Evolutionary conservation across 2,113 vertebrate species (phyloP).

Genomic region (Oncorhynchus kisutch): DNA sequence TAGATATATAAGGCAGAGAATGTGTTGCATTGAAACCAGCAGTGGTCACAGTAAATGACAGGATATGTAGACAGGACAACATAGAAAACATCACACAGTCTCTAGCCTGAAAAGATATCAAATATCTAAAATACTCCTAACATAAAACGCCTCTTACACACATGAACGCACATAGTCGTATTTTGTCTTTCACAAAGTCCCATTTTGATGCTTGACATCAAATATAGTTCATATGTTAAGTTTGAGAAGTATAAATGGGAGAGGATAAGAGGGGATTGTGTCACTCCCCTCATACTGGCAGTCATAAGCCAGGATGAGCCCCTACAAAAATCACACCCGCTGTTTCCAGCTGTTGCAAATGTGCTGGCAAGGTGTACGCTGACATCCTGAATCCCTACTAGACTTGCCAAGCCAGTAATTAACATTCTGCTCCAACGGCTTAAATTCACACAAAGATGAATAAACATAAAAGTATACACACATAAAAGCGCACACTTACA

Average conservation of each 20-base stretch:
- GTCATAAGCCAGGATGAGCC: constrained; percentile 64
- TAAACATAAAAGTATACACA: not conserved
- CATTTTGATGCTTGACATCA: constrained; percentile 44
- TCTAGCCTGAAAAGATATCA: constrained; percentile 33
- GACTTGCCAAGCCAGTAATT: constrained; percentile 30
- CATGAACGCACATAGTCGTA: constrained; percentile 44
- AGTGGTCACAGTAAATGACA: constrained; percentile 36
- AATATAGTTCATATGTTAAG: constrained; percentile 55
- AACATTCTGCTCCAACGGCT: constrained; percentile 21
- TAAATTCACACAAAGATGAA: constrained; percentile 14
- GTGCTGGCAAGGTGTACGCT: constrained; percentile 37
- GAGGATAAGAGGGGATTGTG: constrained; percentile 66
- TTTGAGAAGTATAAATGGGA: constrained; percentile 49
- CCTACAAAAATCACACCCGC: constrained; percentile 63
- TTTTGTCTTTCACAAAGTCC: constrained; percentile 36
- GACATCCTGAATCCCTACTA: constrained; percentile 37
- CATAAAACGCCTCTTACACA: constrained; percentile 54
- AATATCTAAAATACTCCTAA: constrained; percentile 16
- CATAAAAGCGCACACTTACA: not conserved
- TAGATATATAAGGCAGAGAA: not conserved
- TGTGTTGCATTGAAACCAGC: constrained; percentile 27
- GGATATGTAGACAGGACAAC: not conserved
- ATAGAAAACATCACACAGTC: constrained; percentile 17
- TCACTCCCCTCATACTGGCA: constrained; percentile 61
- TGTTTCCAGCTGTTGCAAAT: constrained; percentile 55